Conservation (phyloP, 2,113 vertebrate genomes). For the Chaetura pelagica region DNA sequence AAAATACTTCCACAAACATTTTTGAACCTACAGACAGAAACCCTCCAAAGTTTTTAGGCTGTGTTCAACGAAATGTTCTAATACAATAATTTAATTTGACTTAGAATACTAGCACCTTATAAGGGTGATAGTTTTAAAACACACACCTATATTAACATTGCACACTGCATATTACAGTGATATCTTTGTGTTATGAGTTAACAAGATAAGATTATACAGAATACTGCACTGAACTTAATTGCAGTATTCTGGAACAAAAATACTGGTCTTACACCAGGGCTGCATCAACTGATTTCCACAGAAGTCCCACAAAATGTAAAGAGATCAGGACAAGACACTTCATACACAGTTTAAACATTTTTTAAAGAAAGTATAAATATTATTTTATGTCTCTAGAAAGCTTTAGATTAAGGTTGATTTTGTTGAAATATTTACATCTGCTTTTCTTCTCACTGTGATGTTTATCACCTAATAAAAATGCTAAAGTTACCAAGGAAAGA, state of each 20-base stretch:
- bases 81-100: not conserved
- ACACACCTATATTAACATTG: not conserved
- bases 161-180: not conserved
- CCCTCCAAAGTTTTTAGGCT: not conserved
- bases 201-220: not conserved
- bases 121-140: not conserved
- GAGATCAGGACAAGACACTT: not conserved
- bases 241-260: not conserved
- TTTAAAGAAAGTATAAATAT: constrained; percentile 52
- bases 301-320: not conserved
- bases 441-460: constrained; percentile 69
- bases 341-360: not conserved
- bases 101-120: not conserved
- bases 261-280: not conserved
- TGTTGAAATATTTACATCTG: constrained; percentile 77
- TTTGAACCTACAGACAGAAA: not conserved
- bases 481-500: constrained; percentile 82
- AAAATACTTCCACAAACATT: not conserved
- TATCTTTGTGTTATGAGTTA: not conserved
- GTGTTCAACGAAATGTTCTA: not conserved
- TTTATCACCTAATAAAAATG: constrained; percentile 85
- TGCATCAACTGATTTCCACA: not conserved
- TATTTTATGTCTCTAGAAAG: constrained; percentile 64
- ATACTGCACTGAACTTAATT: not conserved
- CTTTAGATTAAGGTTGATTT: constrained; percentile 75